phyloP scores from a whole-genome alignment of 2,113 vertebrate species.

The Bubo bubo region DNA sequence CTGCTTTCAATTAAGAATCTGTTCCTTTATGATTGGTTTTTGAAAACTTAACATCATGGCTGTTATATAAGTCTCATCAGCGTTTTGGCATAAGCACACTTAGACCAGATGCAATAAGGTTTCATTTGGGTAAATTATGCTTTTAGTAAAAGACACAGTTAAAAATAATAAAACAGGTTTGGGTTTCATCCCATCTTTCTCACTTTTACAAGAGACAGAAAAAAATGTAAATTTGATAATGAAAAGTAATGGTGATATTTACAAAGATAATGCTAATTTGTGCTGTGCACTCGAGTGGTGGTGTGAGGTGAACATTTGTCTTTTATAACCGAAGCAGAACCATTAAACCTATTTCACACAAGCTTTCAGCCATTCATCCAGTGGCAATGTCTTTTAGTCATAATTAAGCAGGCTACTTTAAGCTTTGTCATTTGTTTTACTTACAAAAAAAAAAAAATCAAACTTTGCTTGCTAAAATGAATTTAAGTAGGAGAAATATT shows the following conservation, averaged over 20 bases:
- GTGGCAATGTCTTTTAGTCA: not conserved
- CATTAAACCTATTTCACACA: slow-evolving; percentile 20
- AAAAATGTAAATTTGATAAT: slow-evolving; percentile 8
- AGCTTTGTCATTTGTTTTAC: not conserved
- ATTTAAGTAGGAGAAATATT: not conserved
- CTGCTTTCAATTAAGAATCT: slow-evolving; percentile 61
- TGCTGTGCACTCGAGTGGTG: not conserved
- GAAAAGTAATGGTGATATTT: slow-evolving; percentile 35
- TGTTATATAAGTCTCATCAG: slow-evolving; percentile 10
- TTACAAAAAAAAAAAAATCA: not conserved
- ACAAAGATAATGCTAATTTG: slow-evolving; percentile 22
- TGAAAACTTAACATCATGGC: slow-evolving; percentile 28
- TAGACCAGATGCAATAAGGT: slow-evolving; percentile 32
- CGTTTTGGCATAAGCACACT: slow-evolving; percentile 34
- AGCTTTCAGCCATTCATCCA: not conserved
- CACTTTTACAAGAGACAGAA: not conserved
- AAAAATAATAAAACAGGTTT: not conserved
- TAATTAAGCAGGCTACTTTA: not conserved
- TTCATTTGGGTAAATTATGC: slow-evolving; percentile 8
- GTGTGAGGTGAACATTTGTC: not conserved
- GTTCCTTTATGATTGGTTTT: slow-evolving; percentile 35
- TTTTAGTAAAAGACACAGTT: not conserved
- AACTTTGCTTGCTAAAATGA: not conserved
- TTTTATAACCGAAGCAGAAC: not conserved
- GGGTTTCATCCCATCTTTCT: not conserved